Evolutionary conservation across 2,888 invertebrate species (phyloP).

Genomic region (Sesia apiformis): DNA sequence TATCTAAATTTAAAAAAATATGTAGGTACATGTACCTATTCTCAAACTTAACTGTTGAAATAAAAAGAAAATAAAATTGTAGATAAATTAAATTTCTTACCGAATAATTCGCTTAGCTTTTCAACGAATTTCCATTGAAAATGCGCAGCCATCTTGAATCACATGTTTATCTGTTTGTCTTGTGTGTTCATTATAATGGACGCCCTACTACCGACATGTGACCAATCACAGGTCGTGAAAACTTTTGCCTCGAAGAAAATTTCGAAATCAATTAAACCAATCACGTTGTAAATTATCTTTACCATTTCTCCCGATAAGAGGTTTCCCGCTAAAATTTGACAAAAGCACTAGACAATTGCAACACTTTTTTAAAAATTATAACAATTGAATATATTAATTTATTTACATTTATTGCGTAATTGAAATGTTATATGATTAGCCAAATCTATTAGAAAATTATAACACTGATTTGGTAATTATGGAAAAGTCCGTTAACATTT

Average conservation of each 20-base stretch:
- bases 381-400: constrained; percentile 8
- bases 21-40: too few species aligned
- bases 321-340: constrained; percentile 30
- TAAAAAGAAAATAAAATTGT: constrained; percentile 7
- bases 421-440: constrained; percentile 5
- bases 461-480: constrained; percentile 31
- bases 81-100: constrained; percentile 33
- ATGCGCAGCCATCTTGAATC: constrained; percentile 61
- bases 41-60: not conserved
- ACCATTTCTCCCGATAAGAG: constrained; percentile 2
- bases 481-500: constrained; percentile 28
- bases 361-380: constrained; percentile 16
- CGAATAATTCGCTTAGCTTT: constrained; percentile 17
- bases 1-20: too few species aligned
- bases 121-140: constrained; percentile 33
- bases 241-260: constrained; percentile 3
- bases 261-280: not conserved
- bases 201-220: constrained; percentile 46
- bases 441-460: constrained; percentile 4
- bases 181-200: constrained; percentile 29
- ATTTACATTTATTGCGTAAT: constrained; percentile 11
- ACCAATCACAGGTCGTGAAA: constrained; percentile 50
- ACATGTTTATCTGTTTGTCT: constrained; percentile 58
- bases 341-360: constrained; percentile 20
- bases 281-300: not conserved